Evolutionary conservation across 2,888 invertebrate genomes (phyloP).

Genomic region (Deilephila elpenor): DNA sequence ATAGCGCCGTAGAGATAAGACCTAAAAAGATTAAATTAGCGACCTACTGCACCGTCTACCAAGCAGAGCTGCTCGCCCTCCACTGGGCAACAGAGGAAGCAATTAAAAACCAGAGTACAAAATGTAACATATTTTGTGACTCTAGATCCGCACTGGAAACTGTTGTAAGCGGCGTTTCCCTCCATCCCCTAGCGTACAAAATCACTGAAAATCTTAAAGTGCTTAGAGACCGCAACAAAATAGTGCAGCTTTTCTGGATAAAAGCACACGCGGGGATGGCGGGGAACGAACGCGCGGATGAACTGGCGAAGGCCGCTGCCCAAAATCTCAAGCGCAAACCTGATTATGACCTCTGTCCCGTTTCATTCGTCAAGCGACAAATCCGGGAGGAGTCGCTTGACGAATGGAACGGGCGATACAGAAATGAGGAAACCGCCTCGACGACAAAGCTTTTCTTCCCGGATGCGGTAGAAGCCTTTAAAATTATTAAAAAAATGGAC

Average conservation of each 20-base stretch:
- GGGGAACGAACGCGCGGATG: slow-evolving; percentile 37
- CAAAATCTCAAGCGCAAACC: background rate
- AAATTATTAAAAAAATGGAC: too few relatives aligned
- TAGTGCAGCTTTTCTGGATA: background rate
- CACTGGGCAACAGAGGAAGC: slow-evolving; percentile 24
- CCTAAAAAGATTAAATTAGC: slow-evolving; percentile 27
- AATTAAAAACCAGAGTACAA: background rate
- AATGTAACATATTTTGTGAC: slow-evolving; percentile 33
- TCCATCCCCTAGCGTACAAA: background rate
- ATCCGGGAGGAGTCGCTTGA: too few relatives aligned
- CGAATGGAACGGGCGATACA: too few relatives aligned
- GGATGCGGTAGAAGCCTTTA: too few relatives aligned
- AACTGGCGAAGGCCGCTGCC: slow-evolving; percentile 31
- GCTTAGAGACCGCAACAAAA: background rate
- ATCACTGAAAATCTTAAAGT: background rate
- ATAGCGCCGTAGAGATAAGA: background rate
- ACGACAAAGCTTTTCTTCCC: too few relatives aligned
- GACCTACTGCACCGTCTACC: slow-evolving; percentile 13
- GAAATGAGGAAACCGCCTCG: too few relatives aligned
- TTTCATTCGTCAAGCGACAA: too few relatives aligned
- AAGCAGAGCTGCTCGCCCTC: too few relatives aligned
- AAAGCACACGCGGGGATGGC: slow-evolving; percentile 33
- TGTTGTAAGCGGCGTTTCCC: background rate
- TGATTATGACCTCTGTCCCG: slow-evolving; percentile 17
- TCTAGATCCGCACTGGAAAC: slow-evolving; percentile 33